These are phyloP conservation scores for Stenodema calcarata DNA, from an alignment of 2,888 invertebrate species.

Conservation along the genomic window DNA sequence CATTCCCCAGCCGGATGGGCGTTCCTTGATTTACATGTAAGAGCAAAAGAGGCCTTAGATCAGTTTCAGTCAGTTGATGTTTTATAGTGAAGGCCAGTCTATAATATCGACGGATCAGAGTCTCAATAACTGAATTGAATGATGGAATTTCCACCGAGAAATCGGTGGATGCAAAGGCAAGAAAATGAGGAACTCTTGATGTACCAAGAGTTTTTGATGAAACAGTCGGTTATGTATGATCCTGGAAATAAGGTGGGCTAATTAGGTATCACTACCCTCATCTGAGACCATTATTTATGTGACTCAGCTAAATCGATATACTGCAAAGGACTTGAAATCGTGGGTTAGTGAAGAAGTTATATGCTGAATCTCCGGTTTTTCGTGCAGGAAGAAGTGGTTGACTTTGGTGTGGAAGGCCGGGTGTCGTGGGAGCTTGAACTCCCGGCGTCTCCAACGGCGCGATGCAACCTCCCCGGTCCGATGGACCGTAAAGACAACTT, in stretches of 20 bases:
- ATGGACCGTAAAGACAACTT: slow-evolving; percentile 42
- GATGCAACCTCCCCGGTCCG: slow-evolving; percentile 28
- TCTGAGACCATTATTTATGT: too few relatives aligned
- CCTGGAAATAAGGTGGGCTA: too few relatives aligned
- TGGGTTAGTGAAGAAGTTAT: too few relatives aligned
- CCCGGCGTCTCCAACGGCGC: slow-evolving; percentile 12
- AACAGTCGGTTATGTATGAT: too few relatives aligned
- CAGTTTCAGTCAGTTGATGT: neutral
- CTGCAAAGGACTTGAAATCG: too few relatives aligned
- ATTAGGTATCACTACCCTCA: too few relatives aligned
- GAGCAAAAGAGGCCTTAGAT: neutral
- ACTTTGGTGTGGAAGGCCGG: neutral
- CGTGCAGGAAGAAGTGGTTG: neutral
- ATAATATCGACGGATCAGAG: neutral
- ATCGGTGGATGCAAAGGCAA: too few relatives aligned
- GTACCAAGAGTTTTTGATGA: too few relatives aligned
- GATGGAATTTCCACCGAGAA: neutral
- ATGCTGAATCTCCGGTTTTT: neutral
- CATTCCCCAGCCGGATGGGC: neutral
- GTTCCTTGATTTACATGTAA: neutral
- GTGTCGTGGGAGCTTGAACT: slow-evolving; percentile 29
- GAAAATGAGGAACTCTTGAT: too few relatives aligned
- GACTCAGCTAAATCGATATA: too few relatives aligned
- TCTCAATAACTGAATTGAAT: neutral
- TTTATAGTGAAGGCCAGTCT: neutral